Evolutionary conservation across 2,113 vertebrate genomes (phyloP), one percentile per base, ranked within the genome.

Genomic region (human): DNA sequence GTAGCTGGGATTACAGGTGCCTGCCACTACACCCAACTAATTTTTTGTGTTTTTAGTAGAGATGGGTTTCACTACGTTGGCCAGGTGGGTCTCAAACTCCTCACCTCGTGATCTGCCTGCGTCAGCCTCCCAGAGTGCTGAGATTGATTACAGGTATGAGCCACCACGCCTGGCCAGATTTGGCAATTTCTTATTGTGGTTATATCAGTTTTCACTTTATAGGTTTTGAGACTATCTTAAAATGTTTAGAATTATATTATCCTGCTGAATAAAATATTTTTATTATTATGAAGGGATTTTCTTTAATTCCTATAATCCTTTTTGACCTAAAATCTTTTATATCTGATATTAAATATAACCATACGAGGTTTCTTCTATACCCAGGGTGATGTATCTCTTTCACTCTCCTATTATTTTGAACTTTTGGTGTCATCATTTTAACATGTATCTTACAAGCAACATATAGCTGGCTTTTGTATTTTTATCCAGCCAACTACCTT

Each of bases 191-290:
- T 94, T 38, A 82, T 64, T 87, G 35, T 87, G 55, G 45, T 96
- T 96, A 75, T 96, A 52, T 93, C 52, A 94, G 2, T 57, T 94
- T 95, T 96, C 94, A 57, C 64, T 94, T 89, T 85, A 83, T 86
- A 86, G 43, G 70, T 97, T 86, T 75, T 95, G 57, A 92, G 79
- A 3, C 64, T 72, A 59, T 95, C 27, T 86, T 57, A 57, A 78
- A 94, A 84, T 79, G 8, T 87, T 88, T 52, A 87, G 75, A 94
- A 81, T 81, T 91, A 3, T 73, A 8, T 75, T 57, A 87, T 78
- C 5, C 18, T 75, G 40, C 18, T 87, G 59, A 61, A 70, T 85
- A 40, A 86, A 78, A 64, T 82, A 64, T 45, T 64, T 89, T 94
- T 82, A 55, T 48, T 86, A 13, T 64, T 90, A 30, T 68, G 30